Base-by-base conservation (phyloP, 2,113 vertebrate genomes). In the Dascyllus trimaculatus region DNA sequence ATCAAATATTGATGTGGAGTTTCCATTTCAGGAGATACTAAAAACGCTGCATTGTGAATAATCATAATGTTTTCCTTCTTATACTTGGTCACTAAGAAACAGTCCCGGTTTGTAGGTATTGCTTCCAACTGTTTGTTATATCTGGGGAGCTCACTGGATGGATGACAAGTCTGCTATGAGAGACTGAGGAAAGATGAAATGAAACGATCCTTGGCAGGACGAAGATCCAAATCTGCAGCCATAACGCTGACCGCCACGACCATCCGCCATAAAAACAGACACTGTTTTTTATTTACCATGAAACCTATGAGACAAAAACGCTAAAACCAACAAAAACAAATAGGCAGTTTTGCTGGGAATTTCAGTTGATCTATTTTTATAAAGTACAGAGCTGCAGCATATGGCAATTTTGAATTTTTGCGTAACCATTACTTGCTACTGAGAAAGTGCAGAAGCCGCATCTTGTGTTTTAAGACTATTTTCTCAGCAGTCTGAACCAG, bases 181-280 rank as follows among this genome's bases (percentile, higher is more conserved):
- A 91, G 77, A 78, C 88, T 43, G 32, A 85, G 88, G 90, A 87
- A 82, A 89, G 79, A 93, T 92, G 67, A 92, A 89, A 81, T 84
- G 79, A 85, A 94, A 95, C 93, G 91, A 85, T 82, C 91, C 91
- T 90, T 91, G 85, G 61, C 86, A 54, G 52, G 78, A 65, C 53
- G 18, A 69, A 85, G 72, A 80, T 68, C 71, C 67, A 75, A 73
- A 79, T 78, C 82, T 70, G 43, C 73, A 77, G 83, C 80, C 54
- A 46, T 76, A 70, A 82, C 7, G 6, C 71, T 82, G 85, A 92
- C 82, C 85, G 79, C 84, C 49, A 74, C 29, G 46, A 79, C 81
- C 75, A 68, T 85, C 72, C 62, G 69, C 80, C 73, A 81, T 87
- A 85, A 85, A 84, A 89, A 85, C 66, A 90, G 80, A 75, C 85